Evolutionary conservation across 1,140 invertebrate genomes (phyloP), one percentile per base, ranked within the genome.

Genomic region (Papilio aristodemus): DNA sequence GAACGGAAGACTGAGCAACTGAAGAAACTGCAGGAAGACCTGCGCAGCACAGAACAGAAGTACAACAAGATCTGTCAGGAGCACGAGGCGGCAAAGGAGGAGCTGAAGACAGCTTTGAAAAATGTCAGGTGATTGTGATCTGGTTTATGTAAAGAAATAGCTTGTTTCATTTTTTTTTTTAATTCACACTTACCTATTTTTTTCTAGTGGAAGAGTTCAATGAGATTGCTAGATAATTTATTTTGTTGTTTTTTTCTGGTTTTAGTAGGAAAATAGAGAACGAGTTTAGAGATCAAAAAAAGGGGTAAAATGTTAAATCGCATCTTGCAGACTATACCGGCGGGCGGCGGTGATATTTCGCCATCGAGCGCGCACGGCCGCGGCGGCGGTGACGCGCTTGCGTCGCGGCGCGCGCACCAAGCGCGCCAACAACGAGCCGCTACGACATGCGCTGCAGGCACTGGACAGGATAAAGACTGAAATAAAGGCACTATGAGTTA

Each of bases 301-400:
- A n/a, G n/a, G n/a, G n/a, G n/a, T n/a, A n/a, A 11, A 27, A 41
- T n/a, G 17, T 36, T 22, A 54, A 57, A 11, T 54, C 27, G 17
- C 19, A 32, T 25, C 4, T 43, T 50, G 11, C 54, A 90, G 87
- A 50, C 70, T 90, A 41, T 90, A 90, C 76, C 81, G 88, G 10
- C 85, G 83, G 50, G 88, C 88, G 11, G 88, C 88, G 8, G 81
- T 89, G 6, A 82, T 89, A 71, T 90, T 89, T 75, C 83, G 88
- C 0, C 78, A 81, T 9, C 81, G 88, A 5, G 72, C 84, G 8
- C 78, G 81, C n/a, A 70, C 82, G 0, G 79, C 84, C 0, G 68
- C 75, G 8, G 80, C 83, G 0, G 71, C 82, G 0, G 74, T 74
- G 6, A 63, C 60, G 0, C 78, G 82, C 14, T 78, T 72, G 19